A percentile compares a stretch with the other conserved stretches of the same genome.
Evolutionary conservation across 2,113 vertebrate species (phyloP).

Genomic region (Dipodomys spectabilis): DNA sequence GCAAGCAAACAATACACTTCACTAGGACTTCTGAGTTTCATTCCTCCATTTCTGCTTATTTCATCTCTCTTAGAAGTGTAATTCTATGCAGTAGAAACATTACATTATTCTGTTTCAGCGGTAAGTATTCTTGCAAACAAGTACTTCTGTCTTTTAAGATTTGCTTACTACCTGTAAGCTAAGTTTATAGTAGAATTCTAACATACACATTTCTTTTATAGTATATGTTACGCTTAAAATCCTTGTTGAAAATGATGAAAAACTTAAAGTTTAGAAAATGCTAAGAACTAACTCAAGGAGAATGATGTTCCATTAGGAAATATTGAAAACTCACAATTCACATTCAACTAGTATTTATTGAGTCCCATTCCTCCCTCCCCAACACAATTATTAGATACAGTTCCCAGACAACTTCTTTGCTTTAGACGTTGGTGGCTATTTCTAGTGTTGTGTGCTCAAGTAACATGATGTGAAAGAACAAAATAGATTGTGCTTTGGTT

Average conservation of each 20-base stretch:
- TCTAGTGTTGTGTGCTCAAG: background rate
- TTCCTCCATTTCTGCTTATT: background rate
- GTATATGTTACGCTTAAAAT: background rate
- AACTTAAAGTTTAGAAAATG: background rate
- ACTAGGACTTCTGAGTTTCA: background rate
- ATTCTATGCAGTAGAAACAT: background rate
- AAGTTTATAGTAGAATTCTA: background rate
- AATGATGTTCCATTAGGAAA: background rate
- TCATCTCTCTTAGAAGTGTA: background rate
- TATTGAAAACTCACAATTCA: conserved; percentile 23
- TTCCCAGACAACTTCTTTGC: background rate
- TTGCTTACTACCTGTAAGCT: background rate
- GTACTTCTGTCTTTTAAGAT: background rate
- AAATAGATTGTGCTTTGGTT: background rate
- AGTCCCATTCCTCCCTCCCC: background rate
- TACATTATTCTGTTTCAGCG: background rate
- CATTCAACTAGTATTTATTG: background rate
- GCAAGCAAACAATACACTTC: background rate
- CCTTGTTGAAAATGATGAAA: background rate
- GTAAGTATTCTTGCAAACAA: background rate
- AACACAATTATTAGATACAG: background rate
- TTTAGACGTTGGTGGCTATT: background rate
- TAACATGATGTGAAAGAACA: background rate
- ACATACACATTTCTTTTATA: background rate
- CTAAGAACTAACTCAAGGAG: background rate